Evolutionary conservation across 2,113 vertebrate genomes (phyloP).

Genomic region (Arizona elegans): DNA sequence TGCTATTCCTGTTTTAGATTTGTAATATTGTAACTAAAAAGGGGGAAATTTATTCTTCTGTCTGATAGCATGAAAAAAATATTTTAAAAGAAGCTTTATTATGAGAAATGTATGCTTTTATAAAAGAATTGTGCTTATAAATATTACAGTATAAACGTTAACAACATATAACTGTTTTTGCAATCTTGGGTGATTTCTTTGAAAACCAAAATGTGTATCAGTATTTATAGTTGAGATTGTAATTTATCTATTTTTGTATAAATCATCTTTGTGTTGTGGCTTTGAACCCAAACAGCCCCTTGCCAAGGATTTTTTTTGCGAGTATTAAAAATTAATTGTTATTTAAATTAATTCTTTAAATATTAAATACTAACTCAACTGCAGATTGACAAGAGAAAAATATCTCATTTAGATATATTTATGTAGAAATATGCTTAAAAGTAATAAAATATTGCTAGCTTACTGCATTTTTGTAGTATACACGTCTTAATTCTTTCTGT

Average conservation of each 20-base stretch:
- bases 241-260: neutral
- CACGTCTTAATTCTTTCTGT: neutral
- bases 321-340: neutral
- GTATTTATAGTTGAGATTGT: neutral
- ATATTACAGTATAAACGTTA: neutral
- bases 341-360: neutral
- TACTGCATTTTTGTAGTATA: neutral
- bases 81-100: neutral
- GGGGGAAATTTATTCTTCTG: neutral
- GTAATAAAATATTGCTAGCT: neutral
- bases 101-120: neutral
- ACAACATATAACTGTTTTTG: neutral
- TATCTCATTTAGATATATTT: neutral
- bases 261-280: neutral
- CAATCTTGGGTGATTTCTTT: neutral
- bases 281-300: neutral
- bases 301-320: neutral
- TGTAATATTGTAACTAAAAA: constrained; percentile 1
- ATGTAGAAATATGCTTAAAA: neutral
- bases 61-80: neutral
- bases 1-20: neutral
- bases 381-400: neutral
- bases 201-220: neutral
- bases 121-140: neutral
- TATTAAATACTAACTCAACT: neutral